Base-by-base conservation (phyloP, 2,888 invertebrate species). In the Bugulina stolonifera region DNA sequence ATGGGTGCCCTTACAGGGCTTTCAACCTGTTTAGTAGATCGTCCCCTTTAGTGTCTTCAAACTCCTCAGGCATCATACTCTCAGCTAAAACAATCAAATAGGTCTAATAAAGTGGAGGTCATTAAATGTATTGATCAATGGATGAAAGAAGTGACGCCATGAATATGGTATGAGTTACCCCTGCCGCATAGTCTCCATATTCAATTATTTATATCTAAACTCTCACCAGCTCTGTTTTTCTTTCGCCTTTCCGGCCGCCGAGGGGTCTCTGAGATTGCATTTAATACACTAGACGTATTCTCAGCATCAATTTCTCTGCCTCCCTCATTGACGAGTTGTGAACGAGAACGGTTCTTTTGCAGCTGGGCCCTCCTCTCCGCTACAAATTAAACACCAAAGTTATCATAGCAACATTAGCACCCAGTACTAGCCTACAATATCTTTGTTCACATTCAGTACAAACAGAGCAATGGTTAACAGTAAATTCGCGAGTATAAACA, bases 301-400 rank as follows among this genome's bases (percentile, higher is more conserved):
- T 64, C 27, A 32, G 14, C 10, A 2, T 64, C 64, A 22, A 64
- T 25, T n/a, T 64, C 64, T 32, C 64, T 27, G 27, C 64, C 27
- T 29, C 32, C 35, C 54, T 27, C 54, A 43, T 73, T 77, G 73
- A 78, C 76, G 58, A 83, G 73, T 74, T 83, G 82, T 74, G 80
- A 79, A 73, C 94, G 87, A 35, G 94, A 94, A 77, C 94, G 87
- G 76, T 93, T 93, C 77, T 94, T 86, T 79, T 92, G 93, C 77
- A 95, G 86, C 85, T 94, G 94, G 23, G 94, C 94, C 83, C 94
- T 87, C 81, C 94, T 87, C 86, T 95, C 94, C 83, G 94, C 94
- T 92, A 86, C 10, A 81, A 78, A 69, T 80, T 82, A 81, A 79
- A 71, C 23, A 72, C n/a, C n/a, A n/a, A n/a, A n/a, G n/a, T n/a